phyloP scores from a whole-genome alignment of 2,888 invertebrate species.

The Eulithis testata region DNA sequence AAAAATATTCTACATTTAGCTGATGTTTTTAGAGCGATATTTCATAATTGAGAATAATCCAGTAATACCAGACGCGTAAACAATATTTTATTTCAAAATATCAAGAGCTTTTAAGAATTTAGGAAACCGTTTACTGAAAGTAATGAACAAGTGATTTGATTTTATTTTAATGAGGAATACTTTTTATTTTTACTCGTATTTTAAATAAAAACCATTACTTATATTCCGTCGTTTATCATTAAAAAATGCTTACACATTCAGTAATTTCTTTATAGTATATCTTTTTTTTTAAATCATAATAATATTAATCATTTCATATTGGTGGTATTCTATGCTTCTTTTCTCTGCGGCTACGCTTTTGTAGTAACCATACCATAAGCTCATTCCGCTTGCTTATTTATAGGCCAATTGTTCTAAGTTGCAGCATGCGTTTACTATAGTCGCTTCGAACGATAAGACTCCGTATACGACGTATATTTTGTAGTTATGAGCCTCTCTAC shows the following conservation, averaged over 20 bases:
- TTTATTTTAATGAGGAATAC: background rate
- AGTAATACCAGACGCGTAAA: constrained; percentile 2
- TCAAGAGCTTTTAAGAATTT: background rate
- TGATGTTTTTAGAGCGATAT: constrained; percentile 1
- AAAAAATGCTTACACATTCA: too few species aligned
- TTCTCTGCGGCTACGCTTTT: too few species aligned
- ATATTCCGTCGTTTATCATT: too few species aligned
- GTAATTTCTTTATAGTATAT: too few species aligned
- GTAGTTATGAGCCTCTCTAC: constrained; percentile 35
- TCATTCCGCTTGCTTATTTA: too few species aligned
- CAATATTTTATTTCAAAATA: background rate
- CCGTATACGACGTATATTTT: constrained; percentile 24
- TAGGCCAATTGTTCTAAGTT: too few species aligned
- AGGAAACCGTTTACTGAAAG: constrained; percentile 6
- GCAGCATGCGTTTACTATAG: constrained; percentile 49
- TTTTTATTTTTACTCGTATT: too few species aligned
- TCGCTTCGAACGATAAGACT: constrained; percentile 53
- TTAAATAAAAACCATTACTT: too few species aligned
- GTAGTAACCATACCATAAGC: too few species aligned
- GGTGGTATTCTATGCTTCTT: too few species aligned
- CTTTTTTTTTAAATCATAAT: too few species aligned
- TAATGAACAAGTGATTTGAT: constrained; percentile 3
- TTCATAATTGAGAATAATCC: constrained; percentile 11
- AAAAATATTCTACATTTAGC: background rate
- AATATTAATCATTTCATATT: too few species aligned